Evolutionary conservation across 2,888 invertebrate species (phyloP).

Genomic region (Drosophila anomalipes): DNA sequence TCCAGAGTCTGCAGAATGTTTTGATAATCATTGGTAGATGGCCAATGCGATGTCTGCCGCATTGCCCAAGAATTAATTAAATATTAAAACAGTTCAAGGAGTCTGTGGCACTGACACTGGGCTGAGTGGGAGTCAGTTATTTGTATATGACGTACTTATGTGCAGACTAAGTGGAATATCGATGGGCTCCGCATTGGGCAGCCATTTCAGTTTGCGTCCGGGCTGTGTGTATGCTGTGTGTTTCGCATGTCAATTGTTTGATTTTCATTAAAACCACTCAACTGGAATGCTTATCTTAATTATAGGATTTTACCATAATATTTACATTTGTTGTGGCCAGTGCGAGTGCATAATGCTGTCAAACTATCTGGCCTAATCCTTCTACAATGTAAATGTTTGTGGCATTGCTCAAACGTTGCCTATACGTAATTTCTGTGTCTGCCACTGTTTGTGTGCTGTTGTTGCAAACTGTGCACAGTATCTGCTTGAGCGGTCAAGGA

Average conservation of each 20-base stretch:
- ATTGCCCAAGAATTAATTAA: slow-evolving; percentile 47
- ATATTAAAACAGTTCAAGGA: slow-evolving; percentile 38
- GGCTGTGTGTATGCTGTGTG: slow-evolving; percentile 8
- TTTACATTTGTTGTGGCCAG: slow-evolving; percentile 63
- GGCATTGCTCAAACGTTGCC: slow-evolving; percentile 41
- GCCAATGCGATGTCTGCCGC: slow-evolving; percentile 15
- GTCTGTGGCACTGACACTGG: slow-evolving; percentile 1
- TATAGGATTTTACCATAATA: slow-evolving; percentile 75
- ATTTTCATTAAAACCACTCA: slow-evolving; percentile 74
- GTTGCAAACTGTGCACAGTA: slow-evolving; percentile 13
- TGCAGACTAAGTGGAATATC: slow-evolving; percentile 8
- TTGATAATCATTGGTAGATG: slow-evolving; percentile 29
- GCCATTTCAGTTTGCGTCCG: slow-evolving; percentile 11
- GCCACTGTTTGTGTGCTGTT: neutral
- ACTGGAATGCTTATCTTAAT: slow-evolving; percentile 73
- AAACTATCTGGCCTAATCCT: slow-evolving; percentile 28
- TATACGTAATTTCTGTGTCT: slow-evolving; percentile 41
- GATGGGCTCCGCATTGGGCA: slow-evolving; percentile 10
- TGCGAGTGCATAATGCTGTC: slow-evolving; percentile 46
- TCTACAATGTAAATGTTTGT: slow-evolving; percentile 55
- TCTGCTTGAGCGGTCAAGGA: slow-evolving; percentile 29
- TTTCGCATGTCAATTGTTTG: slow-evolving; percentile 58
- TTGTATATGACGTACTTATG: neutral
- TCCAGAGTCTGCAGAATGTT: slow-evolving; percentile 1
- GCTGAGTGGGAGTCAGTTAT: neutral